Conservation (phyloP, 1,140 invertebrate genomes). For the Penaeus vannamei region DNA sequence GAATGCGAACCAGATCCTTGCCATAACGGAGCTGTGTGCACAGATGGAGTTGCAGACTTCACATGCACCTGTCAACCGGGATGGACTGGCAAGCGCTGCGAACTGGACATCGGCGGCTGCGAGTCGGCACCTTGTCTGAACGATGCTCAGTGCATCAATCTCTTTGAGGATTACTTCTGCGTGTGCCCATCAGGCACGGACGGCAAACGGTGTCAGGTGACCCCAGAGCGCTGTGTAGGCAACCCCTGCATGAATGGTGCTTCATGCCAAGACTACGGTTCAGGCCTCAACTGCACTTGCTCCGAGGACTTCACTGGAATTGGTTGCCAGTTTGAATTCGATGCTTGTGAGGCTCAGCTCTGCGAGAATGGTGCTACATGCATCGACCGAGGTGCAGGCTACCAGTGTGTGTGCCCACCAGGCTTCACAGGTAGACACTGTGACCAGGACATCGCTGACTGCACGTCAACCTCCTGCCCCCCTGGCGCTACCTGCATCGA, state of each 20-base stretch:
- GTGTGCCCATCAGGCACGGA: slow-evolving; percentile 95
- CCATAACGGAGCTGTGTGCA: slow-evolving; percentile 89
- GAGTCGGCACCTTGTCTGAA: slow-evolving; percentile 90
- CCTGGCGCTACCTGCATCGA: slow-evolving; percentile 95
- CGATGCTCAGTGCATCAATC: slow-evolving; percentile 91
- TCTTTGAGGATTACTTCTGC: slow-evolving; percentile 97
- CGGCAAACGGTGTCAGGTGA: slow-evolving; percentile 94
- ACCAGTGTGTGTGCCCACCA: slow-evolving; percentile 87
- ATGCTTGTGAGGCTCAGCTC: slow-evolving; percentile 87
- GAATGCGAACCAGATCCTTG: slow-evolving; percentile 92
- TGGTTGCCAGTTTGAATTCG: slow-evolving; percentile 94
- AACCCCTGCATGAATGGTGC: slow-evolving; percentile 97
- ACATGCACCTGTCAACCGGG: slow-evolving; percentile 87
- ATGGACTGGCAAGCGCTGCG: slow-evolving; percentile 91
- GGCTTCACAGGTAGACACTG: slow-evolving; percentile 85
- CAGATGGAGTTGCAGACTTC: slow-evolving; percentile 87
- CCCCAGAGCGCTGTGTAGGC: slow-evolving; percentile 94
- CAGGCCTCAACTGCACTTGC: slow-evolving; percentile 94
- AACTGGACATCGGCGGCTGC: slow-evolving; percentile 90
- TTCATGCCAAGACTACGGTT: slow-evolving; percentile 94
- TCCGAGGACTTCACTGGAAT: slow-evolving; percentile 87
- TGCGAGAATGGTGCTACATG: slow-evolving; percentile 96
- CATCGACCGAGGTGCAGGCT: slow-evolving; percentile 86
- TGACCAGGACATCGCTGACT: slow-evolving; percentile 93
- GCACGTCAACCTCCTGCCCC: slow-evolving; percentile 94